phyloP scores from a whole-genome alignment of 2,113 vertebrate species.

The Prolemur simus region DNA sequence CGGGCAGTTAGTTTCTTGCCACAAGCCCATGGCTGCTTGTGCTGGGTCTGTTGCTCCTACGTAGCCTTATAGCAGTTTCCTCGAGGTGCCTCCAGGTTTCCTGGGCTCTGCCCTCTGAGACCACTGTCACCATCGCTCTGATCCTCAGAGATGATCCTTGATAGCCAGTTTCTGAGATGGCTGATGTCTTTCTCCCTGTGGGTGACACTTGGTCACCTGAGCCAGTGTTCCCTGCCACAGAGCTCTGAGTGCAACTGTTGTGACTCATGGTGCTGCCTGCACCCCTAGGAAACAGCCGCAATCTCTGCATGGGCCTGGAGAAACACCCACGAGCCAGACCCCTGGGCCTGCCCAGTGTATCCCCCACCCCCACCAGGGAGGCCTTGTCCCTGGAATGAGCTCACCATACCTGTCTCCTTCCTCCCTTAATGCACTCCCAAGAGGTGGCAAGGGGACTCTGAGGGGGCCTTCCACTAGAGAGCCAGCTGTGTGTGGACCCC shows the following conservation, averaged over 20 bases:
- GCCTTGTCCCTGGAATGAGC: not conserved
- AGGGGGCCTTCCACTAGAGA: not conserved
- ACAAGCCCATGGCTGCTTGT: not conserved
- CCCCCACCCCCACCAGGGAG: not conserved
- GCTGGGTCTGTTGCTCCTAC: not conserved
- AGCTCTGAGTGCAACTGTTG: not conserved
- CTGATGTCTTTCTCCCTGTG: not conserved
- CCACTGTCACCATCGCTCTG: not conserved
- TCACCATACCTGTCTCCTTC: not conserved
- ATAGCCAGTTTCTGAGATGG: rapidly evolving
- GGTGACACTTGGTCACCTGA: not conserved
- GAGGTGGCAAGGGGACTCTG: not conserved
- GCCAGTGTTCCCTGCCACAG: not conserved
- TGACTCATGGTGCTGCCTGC: not conserved
- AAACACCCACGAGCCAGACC: too few relatives aligned
- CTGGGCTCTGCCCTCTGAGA: not conserved
- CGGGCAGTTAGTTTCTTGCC: not conserved
- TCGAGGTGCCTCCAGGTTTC: too few relatives aligned
- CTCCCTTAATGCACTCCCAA: not conserved
- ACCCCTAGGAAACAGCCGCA: not conserved
- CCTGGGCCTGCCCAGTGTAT: rapidly evolving
- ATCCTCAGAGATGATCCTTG: not conserved
- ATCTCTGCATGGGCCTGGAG: not conserved
- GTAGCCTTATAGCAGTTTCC: not conserved
- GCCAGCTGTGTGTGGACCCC: not conserved